Evolutionary conservation across 2,888 invertebrate species (phyloP), one percentile per base, ranked within the genome.

Genomic region (Odontocerum albicorne): DNA sequence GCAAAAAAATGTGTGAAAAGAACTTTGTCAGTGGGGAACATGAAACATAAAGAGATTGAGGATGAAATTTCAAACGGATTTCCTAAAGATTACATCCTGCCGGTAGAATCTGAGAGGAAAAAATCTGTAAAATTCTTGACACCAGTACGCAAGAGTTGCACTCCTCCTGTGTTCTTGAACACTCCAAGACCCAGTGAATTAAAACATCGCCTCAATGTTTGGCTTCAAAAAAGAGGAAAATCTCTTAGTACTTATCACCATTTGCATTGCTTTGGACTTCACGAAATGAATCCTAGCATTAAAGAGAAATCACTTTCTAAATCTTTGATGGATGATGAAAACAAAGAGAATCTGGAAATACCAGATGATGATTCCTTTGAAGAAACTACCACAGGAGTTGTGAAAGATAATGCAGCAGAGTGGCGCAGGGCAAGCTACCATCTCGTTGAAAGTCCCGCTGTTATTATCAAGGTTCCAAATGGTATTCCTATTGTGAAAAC

Each of bases 211-310:
- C 64, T 83, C 12, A 73, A 74, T 43, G 68, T 71, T 1, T 83
- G 83, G 83, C 65, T 83, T 4, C 67, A 72, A 35, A 77, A 77
- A 55, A 67, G 72, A 12, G 80, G 81, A 0, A 80, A 80, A 62
- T 72, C 75, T 0, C 40, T 78, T 0, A 69, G 73, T 39, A 70
- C 73, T 0, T 82, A 73, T 62, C 77, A 76, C 10, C 80, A 82
- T 64, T 66, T 82, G 22, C 79, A 79, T 64, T 81, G 80, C 62
- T 82, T 82, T 27, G 79, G 76, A 1, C 62, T 77, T 45, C 57
- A 57, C 20, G 17, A 43, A 4, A n/a, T 43, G 2, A 31, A 45
- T 15, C 6, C 6, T 27, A 10, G 10, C 10, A 7, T 16, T 13
- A 15, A 4, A 20, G 4, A 15, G 21, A 22, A 39, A 8, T 38